Evolutionary conservation across 2,888 invertebrate genomes (phyloP).

Genomic region (Synergus umbraculus): DNA sequence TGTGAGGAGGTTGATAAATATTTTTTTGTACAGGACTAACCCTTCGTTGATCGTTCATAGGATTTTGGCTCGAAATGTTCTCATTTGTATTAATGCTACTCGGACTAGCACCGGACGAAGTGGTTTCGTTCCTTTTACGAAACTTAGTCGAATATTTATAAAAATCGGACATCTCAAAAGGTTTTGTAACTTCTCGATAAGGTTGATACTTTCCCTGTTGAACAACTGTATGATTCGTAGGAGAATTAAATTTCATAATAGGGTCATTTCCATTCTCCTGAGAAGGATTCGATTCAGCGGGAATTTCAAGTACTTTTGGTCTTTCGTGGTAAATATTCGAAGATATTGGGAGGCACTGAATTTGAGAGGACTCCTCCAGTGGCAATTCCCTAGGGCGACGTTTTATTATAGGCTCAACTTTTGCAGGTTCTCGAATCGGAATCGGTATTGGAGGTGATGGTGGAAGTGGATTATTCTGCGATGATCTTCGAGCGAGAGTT

Average conservation of each 20-base stretch:
- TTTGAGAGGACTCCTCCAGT: conserved; percentile 49
- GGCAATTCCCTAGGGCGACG: conserved; percentile 55
- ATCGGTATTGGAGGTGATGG: conserved; percentile 10
- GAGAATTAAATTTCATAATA: conserved; percentile 82
- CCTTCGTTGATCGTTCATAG: conserved; percentile 5
- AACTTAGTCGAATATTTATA: conserved; percentile 98
- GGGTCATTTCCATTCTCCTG: conserved; percentile 57
- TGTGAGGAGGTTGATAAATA: conserved; percentile 24
- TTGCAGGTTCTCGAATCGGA: conserved; percentile 48
- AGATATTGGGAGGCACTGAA: conserved; percentile 39
- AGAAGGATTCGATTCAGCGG: conserved; percentile 80
- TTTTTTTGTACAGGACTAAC: conserved; percentile 33
- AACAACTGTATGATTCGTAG: conserved; percentile 90
- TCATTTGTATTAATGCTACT: not conserved
- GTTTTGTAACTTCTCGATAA: conserved; percentile 95
- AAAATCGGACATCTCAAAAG: conserved; percentile 98
- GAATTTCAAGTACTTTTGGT: conserved; percentile 79
- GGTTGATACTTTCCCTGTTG: conserved; percentile 94
- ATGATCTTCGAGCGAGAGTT: conserved; percentile 23
- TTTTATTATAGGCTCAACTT: conserved; percentile 40
- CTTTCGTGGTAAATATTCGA: conserved; percentile 71
- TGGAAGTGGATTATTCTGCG: conserved; percentile 32
- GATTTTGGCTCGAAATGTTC: not conserved
- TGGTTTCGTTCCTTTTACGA: conserved; percentile 81
- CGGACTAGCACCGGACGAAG: not conserved